Evolutionary conservation across 2,888 invertebrate genomes (phyloP).

Genomic region (Pherbina coryleti): DNA sequence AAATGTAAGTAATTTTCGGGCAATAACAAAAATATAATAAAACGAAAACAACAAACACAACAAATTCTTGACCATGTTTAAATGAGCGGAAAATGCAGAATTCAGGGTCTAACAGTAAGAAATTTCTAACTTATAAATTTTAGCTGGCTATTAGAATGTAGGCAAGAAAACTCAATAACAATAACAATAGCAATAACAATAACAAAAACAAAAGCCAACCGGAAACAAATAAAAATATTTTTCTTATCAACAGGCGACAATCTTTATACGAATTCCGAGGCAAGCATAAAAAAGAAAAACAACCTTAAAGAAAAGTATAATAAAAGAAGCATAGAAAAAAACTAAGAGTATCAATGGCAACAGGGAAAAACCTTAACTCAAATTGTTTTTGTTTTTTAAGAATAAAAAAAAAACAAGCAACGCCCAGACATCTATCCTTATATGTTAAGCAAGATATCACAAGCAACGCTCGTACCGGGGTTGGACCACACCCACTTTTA

Average conservation of each 20-base stretch:
- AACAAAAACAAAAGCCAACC: not conserved
- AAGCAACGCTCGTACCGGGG: not conserved
- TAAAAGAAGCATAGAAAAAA: no score
- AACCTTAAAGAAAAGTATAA: not conserved
- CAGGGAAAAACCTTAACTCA: no score
- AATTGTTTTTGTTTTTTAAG: no score
- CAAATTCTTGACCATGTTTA: not conserved
- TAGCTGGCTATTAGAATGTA: not conserved
- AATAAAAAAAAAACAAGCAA: no score
- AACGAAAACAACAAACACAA: not conserved
- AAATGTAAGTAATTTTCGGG: not conserved
- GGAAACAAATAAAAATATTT: conserved; percentile 8
- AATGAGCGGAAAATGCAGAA: no score
- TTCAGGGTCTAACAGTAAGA: no score
- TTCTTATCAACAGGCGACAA: not conserved
- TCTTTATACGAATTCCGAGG: not conserved
- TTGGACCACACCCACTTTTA: not conserved
- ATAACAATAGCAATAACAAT: not conserved
- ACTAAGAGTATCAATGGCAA: no score
- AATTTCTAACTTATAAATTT: no score
- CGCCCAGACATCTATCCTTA: not conserved
- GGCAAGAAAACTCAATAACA: not conserved
- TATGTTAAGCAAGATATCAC: conserved; percentile 1
- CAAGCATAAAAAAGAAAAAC: not conserved
- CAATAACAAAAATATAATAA: not conserved